A percentile compares a stretch with the other conserved stretches of the same genome.
Conservation (phyloP, 2,113 vertebrate genomes). For the Anguilla rostrata region DNA sequence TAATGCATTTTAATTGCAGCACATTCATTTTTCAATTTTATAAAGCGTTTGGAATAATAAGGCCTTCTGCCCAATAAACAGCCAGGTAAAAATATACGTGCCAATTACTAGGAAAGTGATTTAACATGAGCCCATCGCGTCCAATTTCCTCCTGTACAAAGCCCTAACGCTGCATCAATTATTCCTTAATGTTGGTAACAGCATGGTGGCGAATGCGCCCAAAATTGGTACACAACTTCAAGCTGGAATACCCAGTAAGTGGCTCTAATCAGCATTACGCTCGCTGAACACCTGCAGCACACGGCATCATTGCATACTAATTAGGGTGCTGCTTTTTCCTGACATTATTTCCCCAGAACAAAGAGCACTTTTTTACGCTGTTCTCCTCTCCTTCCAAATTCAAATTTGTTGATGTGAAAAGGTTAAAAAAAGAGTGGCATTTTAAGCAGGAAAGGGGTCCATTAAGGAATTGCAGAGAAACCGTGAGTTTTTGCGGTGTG, state of each 20-base stretch:
- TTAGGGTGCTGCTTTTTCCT: not conserved
- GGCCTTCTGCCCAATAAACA: not conserved
- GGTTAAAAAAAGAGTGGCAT: not conserved
- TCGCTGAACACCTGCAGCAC: conserved; percentile 27
- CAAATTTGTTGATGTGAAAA: not conserved
- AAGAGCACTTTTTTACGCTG: not conserved
- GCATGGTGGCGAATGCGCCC: conserved; percentile 18
- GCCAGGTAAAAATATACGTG: not conserved
- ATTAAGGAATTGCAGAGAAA: not conserved
- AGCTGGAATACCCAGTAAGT: conserved; percentile 17
- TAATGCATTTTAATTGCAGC: conserved; percentile 4
- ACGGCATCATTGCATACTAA: conserved; percentile 14
- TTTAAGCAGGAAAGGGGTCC: not conserved
- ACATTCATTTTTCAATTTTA: not conserved
- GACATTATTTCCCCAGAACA: not conserved
- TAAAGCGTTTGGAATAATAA: not conserved
- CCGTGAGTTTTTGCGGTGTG: not conserved
- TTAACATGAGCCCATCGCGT: conserved; percentile 20
- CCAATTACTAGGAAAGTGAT: conserved; percentile 20
- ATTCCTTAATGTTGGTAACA: conserved; percentile 26
- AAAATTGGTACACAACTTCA: conserved; percentile 19
- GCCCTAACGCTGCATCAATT: conserved; percentile 20
- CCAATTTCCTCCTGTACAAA: conserved; percentile 4
- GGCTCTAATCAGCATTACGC: conserved; percentile 24
- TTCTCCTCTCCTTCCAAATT: not conserved